Conservation (phyloP, 2,113 vertebrate species). For the Odontesthes bonariensis region DNA sequence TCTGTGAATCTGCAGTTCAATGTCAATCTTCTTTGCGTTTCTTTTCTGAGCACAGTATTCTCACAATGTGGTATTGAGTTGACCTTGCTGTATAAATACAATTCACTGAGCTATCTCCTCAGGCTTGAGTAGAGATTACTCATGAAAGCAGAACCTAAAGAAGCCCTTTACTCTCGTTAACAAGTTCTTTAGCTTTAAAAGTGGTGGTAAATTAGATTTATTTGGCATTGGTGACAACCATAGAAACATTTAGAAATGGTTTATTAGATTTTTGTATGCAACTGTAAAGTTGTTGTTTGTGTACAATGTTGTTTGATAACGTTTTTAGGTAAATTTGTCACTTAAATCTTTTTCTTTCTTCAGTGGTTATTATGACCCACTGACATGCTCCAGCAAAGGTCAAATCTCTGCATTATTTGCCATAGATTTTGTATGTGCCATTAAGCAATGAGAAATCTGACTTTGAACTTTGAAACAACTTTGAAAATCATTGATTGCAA, state of each 20-base stretch:
- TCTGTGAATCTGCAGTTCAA: conserved; percentile 18
- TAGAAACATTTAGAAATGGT: neutral
- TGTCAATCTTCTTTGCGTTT: neutral
- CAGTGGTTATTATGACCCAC: too few species aligned
- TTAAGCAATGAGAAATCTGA: too few species aligned
- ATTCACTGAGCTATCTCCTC: neutral
- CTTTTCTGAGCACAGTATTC: neutral
- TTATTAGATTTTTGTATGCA: too few species aligned
- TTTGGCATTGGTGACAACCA: neutral
- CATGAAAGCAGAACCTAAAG: neutral
- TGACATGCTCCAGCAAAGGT: too few species aligned
- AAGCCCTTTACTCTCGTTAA: neutral
- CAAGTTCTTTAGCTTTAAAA: too few species aligned
- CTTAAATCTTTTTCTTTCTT: too few species aligned
- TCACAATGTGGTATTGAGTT: conserved; percentile 17
- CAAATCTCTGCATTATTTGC: too few species aligned
- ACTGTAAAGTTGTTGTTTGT: neutral
- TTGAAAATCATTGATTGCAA: neutral
- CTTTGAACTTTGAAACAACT: too few species aligned
- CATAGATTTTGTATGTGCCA: too few species aligned
- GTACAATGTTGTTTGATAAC: neutral
- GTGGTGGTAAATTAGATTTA: neutral
- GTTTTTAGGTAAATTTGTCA: too few species aligned
- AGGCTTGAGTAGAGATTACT: neutral
- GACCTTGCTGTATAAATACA: conserved; percentile 19